Base-by-base conservation (phyloP, 2,113 vertebrate genomes). In the Empidonax alnorum region DNA sequence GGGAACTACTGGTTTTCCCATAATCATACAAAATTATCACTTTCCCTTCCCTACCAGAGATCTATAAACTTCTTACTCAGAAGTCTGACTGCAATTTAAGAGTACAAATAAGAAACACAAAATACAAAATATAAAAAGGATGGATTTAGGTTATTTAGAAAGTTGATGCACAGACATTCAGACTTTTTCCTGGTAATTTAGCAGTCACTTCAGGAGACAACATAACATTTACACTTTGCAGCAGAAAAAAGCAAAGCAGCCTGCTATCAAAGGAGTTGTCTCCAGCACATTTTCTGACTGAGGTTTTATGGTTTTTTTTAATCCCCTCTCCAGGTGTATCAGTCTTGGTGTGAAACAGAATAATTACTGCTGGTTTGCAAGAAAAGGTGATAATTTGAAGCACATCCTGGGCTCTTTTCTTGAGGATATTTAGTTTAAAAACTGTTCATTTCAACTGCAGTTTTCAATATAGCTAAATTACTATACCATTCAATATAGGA, bases 311-410 rank as follows among this genome's bases (percentile, higher is more conserved):
- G 13, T 1, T 3, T 22, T 37, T 72, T 88, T 93, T 93, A 6
- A 93, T 90, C n/a, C 49, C 39, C n/a, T 94, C 68, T 80, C 71
- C 84, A 79, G 65, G 47, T 85, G 39, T 76, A 63, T 72, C 61
- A 53, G 41, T 55, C 56, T 93, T 80, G 67, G 62, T 28, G 39
- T 85, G 90, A 93, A 95, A 89, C 35, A 80, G 69, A 76, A 25
- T 62, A 85, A 92, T 90, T 94, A 89, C 63, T 71, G 24, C 65
- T 77, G 52, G 39, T 76, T 78, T 87, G 73, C 33, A 75, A 72
- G 63, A 65, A 93, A 75, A 93, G 59, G 82, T 76, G 90, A 92
- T 89, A 47, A 84, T 96, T 94, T 94, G 41, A 79, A 85, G 58
- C 25, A 66, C 46, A n/a, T 79, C 87, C 61, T 62, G 47, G 62